Evolutionary conservation across 2,113 vertebrate species (phyloP).

Genomic region (Canis aureus): DNA sequence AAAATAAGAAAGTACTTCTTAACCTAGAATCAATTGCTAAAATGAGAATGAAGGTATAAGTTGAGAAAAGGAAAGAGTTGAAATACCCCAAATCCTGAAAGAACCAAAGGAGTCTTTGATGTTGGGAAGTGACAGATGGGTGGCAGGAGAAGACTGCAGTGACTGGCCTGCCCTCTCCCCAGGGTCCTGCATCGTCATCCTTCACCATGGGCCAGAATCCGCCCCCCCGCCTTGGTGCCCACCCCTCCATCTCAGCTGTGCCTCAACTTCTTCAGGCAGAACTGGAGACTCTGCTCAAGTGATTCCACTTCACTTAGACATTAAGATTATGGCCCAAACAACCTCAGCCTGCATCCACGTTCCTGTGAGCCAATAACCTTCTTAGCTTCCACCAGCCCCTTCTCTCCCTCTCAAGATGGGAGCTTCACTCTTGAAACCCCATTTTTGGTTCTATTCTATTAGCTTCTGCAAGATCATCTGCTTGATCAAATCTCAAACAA

Average conservation of each 20-base stretch:
- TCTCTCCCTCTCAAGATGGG: not conserved
- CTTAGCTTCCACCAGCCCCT: not conserved
- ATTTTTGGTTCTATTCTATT: not conserved
- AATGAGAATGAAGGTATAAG: not conserved
- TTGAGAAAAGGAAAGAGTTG: not conserved
- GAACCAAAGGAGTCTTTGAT: not conserved
- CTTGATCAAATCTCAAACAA: not conserved
- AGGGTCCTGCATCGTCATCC: not conserved
- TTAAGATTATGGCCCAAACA: not conserved
- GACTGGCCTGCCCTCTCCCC: not conserved
- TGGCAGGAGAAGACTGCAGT: not conserved
- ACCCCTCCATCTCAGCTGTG: not conserved
- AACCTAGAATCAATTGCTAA: not conserved
- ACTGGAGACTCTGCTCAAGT: not conserved
- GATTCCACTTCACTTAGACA: not conserved
- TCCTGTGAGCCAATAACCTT: not conserved
- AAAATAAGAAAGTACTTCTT: not conserved
- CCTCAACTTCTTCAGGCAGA: not conserved
- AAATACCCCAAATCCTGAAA: not conserved
- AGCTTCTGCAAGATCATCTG: not conserved
- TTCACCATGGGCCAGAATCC: not conserved
- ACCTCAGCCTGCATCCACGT: not conserved
- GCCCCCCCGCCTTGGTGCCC: fast-evolving
- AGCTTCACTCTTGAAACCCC: not conserved
- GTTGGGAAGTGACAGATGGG: not conserved